phyloP scores from a whole-genome alignment of 2,113 vertebrate species.

The Salvator merianae region DNA sequence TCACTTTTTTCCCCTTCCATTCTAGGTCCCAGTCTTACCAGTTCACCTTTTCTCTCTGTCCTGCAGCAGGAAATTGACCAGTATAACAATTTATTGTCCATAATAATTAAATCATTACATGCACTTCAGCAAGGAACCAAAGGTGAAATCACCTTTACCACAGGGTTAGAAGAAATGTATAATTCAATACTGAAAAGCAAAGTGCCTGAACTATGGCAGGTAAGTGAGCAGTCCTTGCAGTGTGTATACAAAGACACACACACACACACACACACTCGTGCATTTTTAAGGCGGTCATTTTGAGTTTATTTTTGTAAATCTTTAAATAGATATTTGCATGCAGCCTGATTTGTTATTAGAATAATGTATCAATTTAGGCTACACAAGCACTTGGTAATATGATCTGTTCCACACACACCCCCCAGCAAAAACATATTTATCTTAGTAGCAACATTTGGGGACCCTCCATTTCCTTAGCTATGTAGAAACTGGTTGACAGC shows the following conservation, averaged over 20 bases:
- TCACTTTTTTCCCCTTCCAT: conserved; percentile 13
- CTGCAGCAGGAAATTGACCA: conserved; percentile 67
- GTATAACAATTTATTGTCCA: conserved; percentile 64
- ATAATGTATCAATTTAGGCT: too few relatives aligned
- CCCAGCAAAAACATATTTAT: too few relatives aligned
- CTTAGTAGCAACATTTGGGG: too few relatives aligned
- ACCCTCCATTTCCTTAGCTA: too few relatives aligned
- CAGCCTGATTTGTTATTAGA: too few relatives aligned
- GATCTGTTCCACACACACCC: too few relatives aligned
- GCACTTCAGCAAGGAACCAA: conserved; percentile 59
- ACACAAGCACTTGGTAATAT: too few relatives aligned
- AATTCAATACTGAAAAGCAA: conserved; percentile 38
- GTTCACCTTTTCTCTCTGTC: conserved; percentile 58
- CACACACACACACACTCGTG: too few relatives aligned
- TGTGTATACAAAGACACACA: background rate
- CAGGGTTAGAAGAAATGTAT: conserved; percentile 60
- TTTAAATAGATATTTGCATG: too few relatives aligned
- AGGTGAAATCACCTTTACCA: conserved; percentile 61
- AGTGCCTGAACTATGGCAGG: conserved; percentile 69
- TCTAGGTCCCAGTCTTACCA: conserved; percentile 59
- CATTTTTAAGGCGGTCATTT: background rate
- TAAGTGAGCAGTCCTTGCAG: conserved; percentile 10
- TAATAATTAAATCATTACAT: conserved; percentile 64
- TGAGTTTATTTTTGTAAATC: background rate
- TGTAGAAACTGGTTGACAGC: too few relatives aligned